phyloP scores from a whole-genome alignment of 2,797 vertebrate species.

The Xyrichtys novacula region DNA sequence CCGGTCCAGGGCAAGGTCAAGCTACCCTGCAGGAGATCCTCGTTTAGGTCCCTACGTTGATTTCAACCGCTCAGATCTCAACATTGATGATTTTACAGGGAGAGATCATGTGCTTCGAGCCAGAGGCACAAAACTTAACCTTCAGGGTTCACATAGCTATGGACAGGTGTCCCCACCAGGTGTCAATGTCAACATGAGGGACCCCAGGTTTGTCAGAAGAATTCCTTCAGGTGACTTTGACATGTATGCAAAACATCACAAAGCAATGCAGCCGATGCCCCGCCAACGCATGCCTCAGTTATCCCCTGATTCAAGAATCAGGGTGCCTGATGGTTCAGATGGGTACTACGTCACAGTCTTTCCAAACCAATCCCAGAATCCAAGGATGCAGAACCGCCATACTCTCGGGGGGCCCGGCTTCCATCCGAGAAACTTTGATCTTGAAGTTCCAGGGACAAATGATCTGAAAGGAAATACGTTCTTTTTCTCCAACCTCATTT shows the following conservation, averaged over 20 bases:
- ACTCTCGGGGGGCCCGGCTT: conserved; percentile 60
- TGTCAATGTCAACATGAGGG: conserved; percentile 15
- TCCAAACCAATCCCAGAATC: conserved; percentile 43
- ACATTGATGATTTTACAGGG: conserved; percentile 79
- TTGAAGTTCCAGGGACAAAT: conserved; percentile 78
- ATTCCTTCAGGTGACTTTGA: conserved; percentile 2
- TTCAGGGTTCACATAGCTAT: conserved; percentile 7
- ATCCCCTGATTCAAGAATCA: conserved; percentile 24
- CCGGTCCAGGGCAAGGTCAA: conserved; percentile 32
- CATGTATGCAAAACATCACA: conserved; percentile 18
- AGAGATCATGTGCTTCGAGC: conserved; percentile 66
- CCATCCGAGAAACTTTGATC: conserved; percentile 65
- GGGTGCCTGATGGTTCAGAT: conserved; percentile 21
- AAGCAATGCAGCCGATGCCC: background rate
- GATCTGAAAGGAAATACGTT: conserved; percentile 70
- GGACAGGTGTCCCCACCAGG: conserved; percentile 12
- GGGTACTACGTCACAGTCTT: conserved; percentile 72
- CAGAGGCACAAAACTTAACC: conserved; percentile 52
- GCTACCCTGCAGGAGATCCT: conserved; percentile 38
- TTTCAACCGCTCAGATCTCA: conserved; percentile 68
- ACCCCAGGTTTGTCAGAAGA: conserved; percentile 20
- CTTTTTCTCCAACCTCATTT: conserved; percentile 75
- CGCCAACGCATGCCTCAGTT: conserved; percentile 12
- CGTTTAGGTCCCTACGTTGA: conserved; percentile 28
- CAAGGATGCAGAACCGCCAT: conserved; percentile 51